Evolutionary conservation across 1,140 invertebrate genomes (phyloP), one percentile per base, ranked within the genome.

Genomic region (Contarinia nasturtii): DNA sequence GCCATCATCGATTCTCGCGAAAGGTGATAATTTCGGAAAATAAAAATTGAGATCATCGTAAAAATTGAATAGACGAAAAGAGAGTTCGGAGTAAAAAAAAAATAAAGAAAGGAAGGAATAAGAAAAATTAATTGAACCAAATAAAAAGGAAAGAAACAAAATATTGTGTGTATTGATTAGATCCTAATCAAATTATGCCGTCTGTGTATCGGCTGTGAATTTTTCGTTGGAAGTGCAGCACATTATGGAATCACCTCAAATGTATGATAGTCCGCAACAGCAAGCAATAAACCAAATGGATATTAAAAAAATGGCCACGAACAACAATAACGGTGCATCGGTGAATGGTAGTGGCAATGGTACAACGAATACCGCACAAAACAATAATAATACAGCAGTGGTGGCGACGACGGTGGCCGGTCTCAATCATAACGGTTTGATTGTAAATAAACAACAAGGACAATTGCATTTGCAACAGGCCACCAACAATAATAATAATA

Each of bases 241-340:
- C 54, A 64, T 70, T 54, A 78, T 79, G 76, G 76, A 78, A 67
- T 77, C 76, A 58, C 75, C 76, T 42, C 76, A 79, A 66, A 78
- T 79, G 76, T 79, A 78, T 67, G 76, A 79, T 57, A 69, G 51
- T 59, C 49, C 17, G 47, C 50, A 48, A 49, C 47, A 5, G 48
- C 61, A 56, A 51, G 60, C 57, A 45, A 52, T 56, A 50, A 56
- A 55, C 47, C 60, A 57, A 54, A 55, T 58, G 54, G 64, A 65
- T 47, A 54, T 65, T 22, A 66, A 66, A 50, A 64, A 66, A 47
- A 53, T 57, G 40, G 55, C 59, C 41, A 55, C 55, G 66, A 60
- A 55, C 62, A 61, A 67, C 60, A 58, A 64, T 63, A 67, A 66
- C 54, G 27, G 27, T 27, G 27, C 27, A 27, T 27, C 59, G 62